Percentiles rank a stretch among this genome's conserved stretches.
phyloP scores from a whole-genome alignment of 2,888 invertebrate genomes.

The Drosophila imparisetae region DNA sequence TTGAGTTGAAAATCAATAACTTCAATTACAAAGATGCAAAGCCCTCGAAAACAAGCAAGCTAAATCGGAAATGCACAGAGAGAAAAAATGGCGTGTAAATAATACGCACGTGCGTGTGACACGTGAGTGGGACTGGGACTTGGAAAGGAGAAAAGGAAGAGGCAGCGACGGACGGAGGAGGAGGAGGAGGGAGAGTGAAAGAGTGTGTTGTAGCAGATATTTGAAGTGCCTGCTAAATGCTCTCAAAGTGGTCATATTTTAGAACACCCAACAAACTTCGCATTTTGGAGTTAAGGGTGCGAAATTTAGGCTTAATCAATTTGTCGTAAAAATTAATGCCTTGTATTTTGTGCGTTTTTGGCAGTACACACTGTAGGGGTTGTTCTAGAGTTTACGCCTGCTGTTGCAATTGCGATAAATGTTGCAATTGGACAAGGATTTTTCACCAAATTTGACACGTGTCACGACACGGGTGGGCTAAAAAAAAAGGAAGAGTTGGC shows the following conservation, averaged over 20 bases:
- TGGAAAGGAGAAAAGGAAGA: not conserved
- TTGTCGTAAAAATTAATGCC: slow-evolving; percentile 84
- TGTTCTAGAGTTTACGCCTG: slow-evolving; percentile 22
- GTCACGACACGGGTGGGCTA: slow-evolving; percentile 44
- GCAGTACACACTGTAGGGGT: slow-evolving; percentile 38
- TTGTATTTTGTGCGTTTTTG: slow-evolving; percentile 41
- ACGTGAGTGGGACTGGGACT: slow-evolving; percentile 71
- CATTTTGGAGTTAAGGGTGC: slow-evolving; percentile 57
- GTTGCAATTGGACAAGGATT: slow-evolving; percentile 54
- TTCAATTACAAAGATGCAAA: slow-evolving; percentile 58
- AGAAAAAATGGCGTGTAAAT: slow-evolving; percentile 76
- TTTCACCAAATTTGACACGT: slow-evolving; percentile 63
- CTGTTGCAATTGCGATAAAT: slow-evolving; percentile 59
- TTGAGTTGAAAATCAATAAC: slow-evolving; percentile 67
- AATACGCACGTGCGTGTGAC: slow-evolving; percentile 82
- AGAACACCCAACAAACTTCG: slow-evolving; percentile 9
- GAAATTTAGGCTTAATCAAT: slow-evolving; percentile 82
- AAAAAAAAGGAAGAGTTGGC: slow-evolving; percentile 10
- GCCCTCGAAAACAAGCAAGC: slow-evolving; percentile 23
- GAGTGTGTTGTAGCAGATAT: slow-evolving; percentile 34
- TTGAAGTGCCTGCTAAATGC: slow-evolving; percentile 82
- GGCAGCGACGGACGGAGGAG: not conserved
- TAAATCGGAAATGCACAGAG: slow-evolving; percentile 18
- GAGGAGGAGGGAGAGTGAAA: not conserved
- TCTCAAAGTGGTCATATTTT: slow-evolving; percentile 69